phyloP scores from a whole-genome alignment of 2,113 vertebrate genomes.

The Macroglossus sobrinus region DNA sequence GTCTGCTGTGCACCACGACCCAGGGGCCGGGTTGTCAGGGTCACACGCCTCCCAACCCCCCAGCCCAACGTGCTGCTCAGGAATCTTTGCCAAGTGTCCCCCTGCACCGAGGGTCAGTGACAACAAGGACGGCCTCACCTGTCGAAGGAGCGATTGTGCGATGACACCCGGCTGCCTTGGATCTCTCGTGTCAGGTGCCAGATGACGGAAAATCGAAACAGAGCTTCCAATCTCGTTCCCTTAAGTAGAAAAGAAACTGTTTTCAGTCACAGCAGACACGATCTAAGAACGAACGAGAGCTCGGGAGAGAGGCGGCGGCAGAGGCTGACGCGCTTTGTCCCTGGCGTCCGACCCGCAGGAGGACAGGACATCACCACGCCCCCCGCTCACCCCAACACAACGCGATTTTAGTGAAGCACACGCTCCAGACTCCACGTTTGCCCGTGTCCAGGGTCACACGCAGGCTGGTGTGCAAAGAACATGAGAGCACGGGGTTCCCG shows the following conservation, averaged over 20 bases:
- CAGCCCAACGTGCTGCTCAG: accelerated
- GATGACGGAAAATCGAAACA: slow-evolving; percentile 94
- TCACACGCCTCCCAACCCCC: accelerated
- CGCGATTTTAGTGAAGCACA: accelerated
- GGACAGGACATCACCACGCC: background rate
- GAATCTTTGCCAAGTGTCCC: background rate
- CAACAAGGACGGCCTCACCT: slow-evolving; percentile 78
- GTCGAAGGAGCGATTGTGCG: slow-evolving; percentile 94
- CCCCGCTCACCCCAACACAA: background rate
- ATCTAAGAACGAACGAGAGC: accelerated
- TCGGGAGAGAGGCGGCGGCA: accelerated
- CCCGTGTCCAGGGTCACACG: background rate
- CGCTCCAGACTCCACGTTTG: accelerated
- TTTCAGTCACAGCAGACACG: accelerated
- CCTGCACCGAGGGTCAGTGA: accelerated
- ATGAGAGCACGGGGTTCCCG: accelerated
- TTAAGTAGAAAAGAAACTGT: slow-evolving; percentile 58
- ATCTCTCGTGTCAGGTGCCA: slow-evolving; percentile 98
- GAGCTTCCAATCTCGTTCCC: slow-evolving; percentile 92
- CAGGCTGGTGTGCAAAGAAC: background rate
- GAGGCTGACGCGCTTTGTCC: accelerated
- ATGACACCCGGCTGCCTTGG: slow-evolving; percentile 90
- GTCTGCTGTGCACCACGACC: background rate
- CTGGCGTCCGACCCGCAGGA: accelerated
- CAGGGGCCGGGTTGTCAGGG: accelerated